Evolutionary conservation across 2,888 invertebrate species (phyloP).

Genomic region (Willowsia nigromaculata): DNA sequence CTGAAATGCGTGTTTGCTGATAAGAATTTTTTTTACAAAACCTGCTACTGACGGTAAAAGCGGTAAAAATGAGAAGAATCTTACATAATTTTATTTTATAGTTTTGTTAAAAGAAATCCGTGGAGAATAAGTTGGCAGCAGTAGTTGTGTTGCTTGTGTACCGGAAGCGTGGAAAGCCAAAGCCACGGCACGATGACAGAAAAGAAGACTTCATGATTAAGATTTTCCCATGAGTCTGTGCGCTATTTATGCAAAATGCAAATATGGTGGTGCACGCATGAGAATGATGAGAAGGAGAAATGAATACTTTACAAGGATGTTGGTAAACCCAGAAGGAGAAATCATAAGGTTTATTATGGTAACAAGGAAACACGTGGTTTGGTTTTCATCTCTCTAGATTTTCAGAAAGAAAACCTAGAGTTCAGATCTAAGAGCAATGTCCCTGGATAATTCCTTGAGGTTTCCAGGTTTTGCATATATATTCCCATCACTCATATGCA

Average conservation of each 20-base stretch:
- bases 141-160: not conserved
- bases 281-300: not conserved
- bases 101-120: not conserved
- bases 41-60: no score
- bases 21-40: no score
- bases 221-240: not conserved
- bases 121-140: not conserved
- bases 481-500: not conserved
- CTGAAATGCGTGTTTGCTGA: not conserved
- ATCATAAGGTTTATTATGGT: no score
- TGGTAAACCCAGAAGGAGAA: not conserved
- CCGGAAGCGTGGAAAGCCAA: constrained; percentile 13
- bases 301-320: constrained; percentile 2
- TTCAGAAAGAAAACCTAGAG: not conserved
- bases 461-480: not conserved
- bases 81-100: no score
- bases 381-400: not conserved
- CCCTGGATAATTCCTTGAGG: constrained; percentile 17
- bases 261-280: not conserved
- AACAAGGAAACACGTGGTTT: not conserved
- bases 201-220: not conserved
- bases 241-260: not conserved
- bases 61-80: no score
- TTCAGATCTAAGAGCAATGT: not conserved
- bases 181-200: not conserved